Conservation (phyloP, 2,113 vertebrate species). For the Phoenicopterus ruber region DNA sequence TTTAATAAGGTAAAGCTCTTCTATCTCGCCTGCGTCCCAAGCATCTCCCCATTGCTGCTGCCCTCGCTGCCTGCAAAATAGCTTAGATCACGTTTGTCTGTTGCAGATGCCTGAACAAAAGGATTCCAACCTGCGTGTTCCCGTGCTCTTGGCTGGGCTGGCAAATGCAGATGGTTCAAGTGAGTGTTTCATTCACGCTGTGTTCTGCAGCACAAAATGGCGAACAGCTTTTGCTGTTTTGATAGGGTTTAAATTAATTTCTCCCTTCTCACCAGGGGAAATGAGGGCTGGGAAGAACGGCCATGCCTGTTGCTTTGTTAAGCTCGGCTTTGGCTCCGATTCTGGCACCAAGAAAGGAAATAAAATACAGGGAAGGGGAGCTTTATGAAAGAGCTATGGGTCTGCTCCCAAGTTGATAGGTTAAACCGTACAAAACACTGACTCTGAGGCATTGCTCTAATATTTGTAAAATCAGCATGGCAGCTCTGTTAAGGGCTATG, state of each 20-base stretch:
- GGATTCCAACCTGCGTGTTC: conserved; percentile 1
- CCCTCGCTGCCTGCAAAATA: background rate
- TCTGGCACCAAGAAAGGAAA: conserved; percentile 18
- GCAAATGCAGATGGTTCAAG: background rate
- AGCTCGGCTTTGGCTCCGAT: background rate
- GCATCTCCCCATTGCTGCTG: background rate
- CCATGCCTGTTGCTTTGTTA: conserved; percentile 50
- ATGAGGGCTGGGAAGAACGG: conserved; percentile 17
- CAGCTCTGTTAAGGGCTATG: conserved; percentile 33
- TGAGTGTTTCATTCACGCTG: background rate
- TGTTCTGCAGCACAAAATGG: background rate
- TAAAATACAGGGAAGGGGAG: conserved; percentile 47
- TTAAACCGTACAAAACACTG: background rate
- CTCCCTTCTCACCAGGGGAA: background rate
- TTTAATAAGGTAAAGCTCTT: background rate
- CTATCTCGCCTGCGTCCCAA: background rate
- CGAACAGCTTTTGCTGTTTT: background rate
- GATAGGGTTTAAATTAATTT: conserved; percentile 18
- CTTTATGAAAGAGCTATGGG: conserved; percentile 3
- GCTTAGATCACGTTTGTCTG: background rate
- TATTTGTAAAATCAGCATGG: conserved; percentile 50
- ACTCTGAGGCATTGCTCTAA: conserved; percentile 7
- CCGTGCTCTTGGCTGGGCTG: background rate
- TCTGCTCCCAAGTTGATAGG: conserved; percentile 20
- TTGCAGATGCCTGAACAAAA: conserved; percentile 5